Evolutionary conservation across 2,113 vertebrate species (phyloP), one percentile per base, ranked within the genome.

Genomic region (Malurus melanocephalus): DNA sequence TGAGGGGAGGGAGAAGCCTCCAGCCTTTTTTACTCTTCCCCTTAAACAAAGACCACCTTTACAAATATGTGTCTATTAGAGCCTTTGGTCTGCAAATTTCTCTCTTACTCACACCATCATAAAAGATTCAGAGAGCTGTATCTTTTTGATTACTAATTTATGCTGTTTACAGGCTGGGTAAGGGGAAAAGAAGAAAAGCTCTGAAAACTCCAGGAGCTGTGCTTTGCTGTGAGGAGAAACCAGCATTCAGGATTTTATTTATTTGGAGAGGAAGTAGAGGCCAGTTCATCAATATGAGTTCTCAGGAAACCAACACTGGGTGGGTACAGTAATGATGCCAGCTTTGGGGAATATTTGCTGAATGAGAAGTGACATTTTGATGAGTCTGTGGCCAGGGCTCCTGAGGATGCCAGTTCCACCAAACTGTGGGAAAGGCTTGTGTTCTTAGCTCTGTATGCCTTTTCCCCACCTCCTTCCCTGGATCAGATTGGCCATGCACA

Each of bases 101-200:
- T 94, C 78, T 93, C 79, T 73, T 14, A 23, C 78, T 89, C 83
- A 90, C 74, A 89, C 88, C 38, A 30, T 94, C 84, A 87, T 71
- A 53, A 93, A 96, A 95, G 81, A 94, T 94, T 96, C 84, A 88
- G 83, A 90, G 87, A 87, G 75, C 90, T 93, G 82, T 94, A 81
- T 94, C 92, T 92, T 94, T 95, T 92, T 85, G 92, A 94, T 96
- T 94, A 90, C 92, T 95, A 78, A 95, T 93, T 94, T 95, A 92
- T 89, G 87, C 77, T 93, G 74, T 82, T 94, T 90, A 89, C 84
- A 88, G 93, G 60, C 33, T 53, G 43, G 49, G 43, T 24, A 90
- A 78, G 32, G 57, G 85, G 59, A 24, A 77, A 79, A 86, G 78
- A 73, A 95, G 55, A 89, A 62, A 72, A 73, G 66, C 51, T 45